phyloP scores from a whole-genome alignment of 2,797 vertebrate genomes.

The Catharus ustulatus region DNA sequence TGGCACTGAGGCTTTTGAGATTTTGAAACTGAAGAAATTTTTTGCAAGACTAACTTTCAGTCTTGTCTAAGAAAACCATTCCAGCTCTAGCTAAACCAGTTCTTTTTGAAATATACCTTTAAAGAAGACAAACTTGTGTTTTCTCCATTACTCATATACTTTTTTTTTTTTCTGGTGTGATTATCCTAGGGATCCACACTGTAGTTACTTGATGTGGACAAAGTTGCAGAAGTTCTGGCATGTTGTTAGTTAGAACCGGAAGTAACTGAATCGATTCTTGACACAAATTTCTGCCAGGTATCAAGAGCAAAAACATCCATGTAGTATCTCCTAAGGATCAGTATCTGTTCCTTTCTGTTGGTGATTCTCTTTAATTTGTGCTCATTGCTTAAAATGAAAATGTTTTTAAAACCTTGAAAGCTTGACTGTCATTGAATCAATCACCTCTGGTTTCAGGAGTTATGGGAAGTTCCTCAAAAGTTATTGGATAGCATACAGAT shows the following conservation, averaged over 20 bases:
- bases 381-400: neutral
- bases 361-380: neutral
- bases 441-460: neutral
- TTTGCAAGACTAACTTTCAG: neutral
- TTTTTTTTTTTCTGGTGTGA: neutral
- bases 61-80: neutral
- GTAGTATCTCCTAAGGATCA: neutral
- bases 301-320: neutral
- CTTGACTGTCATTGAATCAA: neutral
- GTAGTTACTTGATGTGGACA: neutral
- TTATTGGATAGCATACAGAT: neutral
- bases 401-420: neutral
- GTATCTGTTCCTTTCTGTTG: neutral
- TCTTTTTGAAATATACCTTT: neutral
- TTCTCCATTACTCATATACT: neutral
- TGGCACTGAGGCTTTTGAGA: neutral
- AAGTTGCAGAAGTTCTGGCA: neutral
- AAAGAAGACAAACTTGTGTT: neutral
- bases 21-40: neutral
- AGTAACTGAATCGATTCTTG: neutral
- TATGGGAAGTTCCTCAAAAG: neutral
- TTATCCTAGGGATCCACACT: neutral
- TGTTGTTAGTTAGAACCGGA: neutral
- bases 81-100: neutral
- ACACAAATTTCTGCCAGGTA: neutral